Percentiles rank a stretch among this genome's conserved stretches.
Conservation (phyloP, 2,797 vertebrate species). For the Hypotaenidia okinawae region DNA sequence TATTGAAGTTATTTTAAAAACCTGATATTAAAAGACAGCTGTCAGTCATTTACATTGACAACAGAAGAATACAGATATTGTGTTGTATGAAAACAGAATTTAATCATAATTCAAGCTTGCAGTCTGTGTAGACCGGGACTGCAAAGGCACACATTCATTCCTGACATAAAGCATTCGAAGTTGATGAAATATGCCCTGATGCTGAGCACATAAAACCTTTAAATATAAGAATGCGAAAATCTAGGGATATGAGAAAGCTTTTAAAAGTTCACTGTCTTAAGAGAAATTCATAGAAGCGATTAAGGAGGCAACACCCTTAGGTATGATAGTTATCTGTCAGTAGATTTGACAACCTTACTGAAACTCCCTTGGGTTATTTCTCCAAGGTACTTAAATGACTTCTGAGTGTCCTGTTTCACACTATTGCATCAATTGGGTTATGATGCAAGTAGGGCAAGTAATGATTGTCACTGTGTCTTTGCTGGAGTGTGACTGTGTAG, state of each 20-base stretch:
- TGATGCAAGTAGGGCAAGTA: background rate
- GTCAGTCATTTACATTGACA: background rate
- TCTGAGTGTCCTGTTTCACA: background rate
- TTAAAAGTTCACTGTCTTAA: background rate
- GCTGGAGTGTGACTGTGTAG: background rate
- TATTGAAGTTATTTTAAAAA: background rate
- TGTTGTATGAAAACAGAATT: background rate
- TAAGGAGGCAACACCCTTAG: background rate
- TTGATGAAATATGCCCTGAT: background rate
- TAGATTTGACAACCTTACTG: background rate
- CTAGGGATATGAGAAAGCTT: background rate
- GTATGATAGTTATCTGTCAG: background rate
- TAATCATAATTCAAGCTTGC: background rate
- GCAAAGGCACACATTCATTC: background rate
- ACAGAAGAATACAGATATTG: background rate
- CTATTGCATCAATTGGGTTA: background rate
- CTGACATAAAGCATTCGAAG: background rate
- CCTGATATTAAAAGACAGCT: background rate
- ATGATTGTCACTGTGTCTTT: background rate
- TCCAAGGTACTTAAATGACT: background rate
- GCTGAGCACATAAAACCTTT: background rate
- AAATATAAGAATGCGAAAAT: background rate
- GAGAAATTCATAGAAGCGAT: background rate
- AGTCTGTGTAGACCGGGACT: background rate
- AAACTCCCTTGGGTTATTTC: background rate